phyloP scores from a whole-genome alignment of 2,797 vertebrate species.

The Tapera naevia region DNA sequence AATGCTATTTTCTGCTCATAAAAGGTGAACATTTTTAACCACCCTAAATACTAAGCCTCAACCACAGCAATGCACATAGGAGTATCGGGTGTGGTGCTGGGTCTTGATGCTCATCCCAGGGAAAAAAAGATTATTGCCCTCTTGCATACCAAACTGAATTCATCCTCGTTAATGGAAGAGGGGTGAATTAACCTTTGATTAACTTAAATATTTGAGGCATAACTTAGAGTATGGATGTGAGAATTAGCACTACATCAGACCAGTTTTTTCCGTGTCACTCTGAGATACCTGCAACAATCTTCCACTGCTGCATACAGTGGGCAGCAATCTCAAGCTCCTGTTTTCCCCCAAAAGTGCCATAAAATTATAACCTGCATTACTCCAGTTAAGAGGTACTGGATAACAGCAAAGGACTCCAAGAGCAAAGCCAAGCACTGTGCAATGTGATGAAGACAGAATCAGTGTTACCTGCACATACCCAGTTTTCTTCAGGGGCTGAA shows the following conservation, averaged over 20 bases:
- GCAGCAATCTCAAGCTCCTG: neutral
- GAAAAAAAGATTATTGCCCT: neutral
- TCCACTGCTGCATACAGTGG: neutral
- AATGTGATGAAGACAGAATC: neutral
- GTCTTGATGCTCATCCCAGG: neutral
- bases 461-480: rapidly evolving
- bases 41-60: neutral
- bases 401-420: neutral
- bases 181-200: neutral
- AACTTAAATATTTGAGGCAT: neutral
- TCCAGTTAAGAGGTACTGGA: neutral
- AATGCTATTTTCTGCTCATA: neutral
- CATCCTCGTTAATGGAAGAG: neutral
- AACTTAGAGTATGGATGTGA: neutral
- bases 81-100: neutral
- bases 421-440: neutral
- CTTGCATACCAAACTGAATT: neutral
- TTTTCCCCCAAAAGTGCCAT: rapidly evolving
- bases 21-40: neutral
- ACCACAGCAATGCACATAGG: neutral
- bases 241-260: neutral
- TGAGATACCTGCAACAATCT: neutral
- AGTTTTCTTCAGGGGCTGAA: neutral
- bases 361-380: neutral
- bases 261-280: neutral